Percentiles rank a stretch among this genome's conserved stretches.
Conservation (phyloP, 2,113 vertebrate species). For the Herpailurus yagouaroundi region DNA sequence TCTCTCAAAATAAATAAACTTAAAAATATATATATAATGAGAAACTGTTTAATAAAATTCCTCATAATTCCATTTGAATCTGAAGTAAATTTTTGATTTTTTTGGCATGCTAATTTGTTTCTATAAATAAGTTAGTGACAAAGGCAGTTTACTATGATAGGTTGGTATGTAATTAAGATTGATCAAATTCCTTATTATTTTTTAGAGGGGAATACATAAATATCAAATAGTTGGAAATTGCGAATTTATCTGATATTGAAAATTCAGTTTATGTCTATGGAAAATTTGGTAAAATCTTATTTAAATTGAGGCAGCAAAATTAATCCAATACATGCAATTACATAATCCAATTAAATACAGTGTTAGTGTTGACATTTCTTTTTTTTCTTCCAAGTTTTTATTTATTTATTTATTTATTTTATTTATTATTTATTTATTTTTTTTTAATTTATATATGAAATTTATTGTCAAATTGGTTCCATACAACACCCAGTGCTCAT, state of each 20-base stretch:
- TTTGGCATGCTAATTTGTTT: neutral
- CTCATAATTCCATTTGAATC: neutral
- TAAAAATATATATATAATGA: neutral
- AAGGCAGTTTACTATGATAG: neutral
- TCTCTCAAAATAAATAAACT: too few species aligned
- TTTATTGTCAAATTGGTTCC: too few species aligned
- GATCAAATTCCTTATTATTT: slow-evolving; percentile 25
- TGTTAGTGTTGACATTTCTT: neutral
- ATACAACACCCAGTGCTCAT: too few species aligned
- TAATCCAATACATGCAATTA: neutral
- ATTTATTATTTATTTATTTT: too few species aligned
- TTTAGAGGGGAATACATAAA: neutral
- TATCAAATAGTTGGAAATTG: neutral
- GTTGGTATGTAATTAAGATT: neutral
- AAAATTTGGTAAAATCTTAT: slow-evolving; percentile 16
- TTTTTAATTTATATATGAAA: too few species aligned
- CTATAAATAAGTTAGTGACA: neutral
- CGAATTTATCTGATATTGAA: neutral
- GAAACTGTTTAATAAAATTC: neutral
- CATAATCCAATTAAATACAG: neutral
- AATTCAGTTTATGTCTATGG: neutral
- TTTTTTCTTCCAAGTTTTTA: too few species aligned
- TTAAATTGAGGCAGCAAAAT: slow-evolving; percentile 20
- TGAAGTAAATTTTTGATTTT: slow-evolving; percentile 8
- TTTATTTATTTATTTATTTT: too few species aligned